Percentiles rank a stretch among this genome's conserved stretches.
phyloP scores from a whole-genome alignment of 1,140 invertebrate genomes.

The Drosophila virilis region DNA sequence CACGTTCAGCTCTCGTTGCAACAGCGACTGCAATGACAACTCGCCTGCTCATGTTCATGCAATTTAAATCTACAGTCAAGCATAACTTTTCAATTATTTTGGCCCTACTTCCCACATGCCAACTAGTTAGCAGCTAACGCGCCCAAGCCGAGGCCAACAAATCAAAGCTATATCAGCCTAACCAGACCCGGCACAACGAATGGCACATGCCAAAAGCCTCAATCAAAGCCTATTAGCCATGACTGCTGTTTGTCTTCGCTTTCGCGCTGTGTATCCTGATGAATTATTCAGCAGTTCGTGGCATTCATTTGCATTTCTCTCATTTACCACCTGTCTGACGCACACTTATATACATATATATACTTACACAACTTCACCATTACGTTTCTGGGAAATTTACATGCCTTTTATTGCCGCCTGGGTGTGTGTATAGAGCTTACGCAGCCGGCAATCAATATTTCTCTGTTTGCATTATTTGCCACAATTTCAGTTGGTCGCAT shows the following conservation, averaged over 20 bases:
- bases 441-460: conserved; percentile 59
- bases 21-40: neutral
- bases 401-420: conserved; percentile 67
- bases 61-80: neutral
- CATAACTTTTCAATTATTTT: conserved; percentile 23
- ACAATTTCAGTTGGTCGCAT: conserved; percentile 25
- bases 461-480: conserved; percentile 53
- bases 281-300: conserved; percentile 70
- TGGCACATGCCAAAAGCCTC: conserved; percentile 66
- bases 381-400: conserved; percentile 54
- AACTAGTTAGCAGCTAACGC: conserved; percentile 21
- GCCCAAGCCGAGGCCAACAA: conserved; percentile 47
- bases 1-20: conserved; percentile 8
- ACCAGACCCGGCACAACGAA: conserved; percentile 38
- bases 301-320: conserved; percentile 69
- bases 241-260: conserved; percentile 61
- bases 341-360: neutral
- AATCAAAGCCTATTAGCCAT: conserved; percentile 73
- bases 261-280: conserved; percentile 54
- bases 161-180: conserved; percentile 48
- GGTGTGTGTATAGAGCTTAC: conserved; percentile 41
- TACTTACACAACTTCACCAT: conserved; percentile 3
- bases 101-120: conserved; percentile 10
- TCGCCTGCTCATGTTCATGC: neutral
- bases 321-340: conserved; percentile 48